Percentiles rank a stretch among this genome's conserved stretches.
phyloP scores from a whole-genome alignment of 2,888 invertebrate species.

The Scaptomyza reducta region DNA sequence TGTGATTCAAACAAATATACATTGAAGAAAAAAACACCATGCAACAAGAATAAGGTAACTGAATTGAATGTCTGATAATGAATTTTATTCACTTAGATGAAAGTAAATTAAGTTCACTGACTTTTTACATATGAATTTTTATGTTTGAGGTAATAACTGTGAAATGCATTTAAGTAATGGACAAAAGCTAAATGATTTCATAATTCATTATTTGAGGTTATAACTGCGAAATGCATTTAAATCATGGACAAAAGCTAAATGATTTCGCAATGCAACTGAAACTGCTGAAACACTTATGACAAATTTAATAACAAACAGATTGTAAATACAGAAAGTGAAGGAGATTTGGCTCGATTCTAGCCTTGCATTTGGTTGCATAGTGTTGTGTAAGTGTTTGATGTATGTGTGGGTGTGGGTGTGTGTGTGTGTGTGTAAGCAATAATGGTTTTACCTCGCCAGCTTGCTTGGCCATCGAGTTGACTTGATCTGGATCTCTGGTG shows the following conservation, averaged over 20 bases:
- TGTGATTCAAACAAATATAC: constrained; percentile 56
- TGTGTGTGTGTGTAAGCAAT: constrained; percentile 58
- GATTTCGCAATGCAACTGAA: background rate
- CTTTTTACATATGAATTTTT: no score
- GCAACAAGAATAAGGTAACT: constrained; percentile 55
- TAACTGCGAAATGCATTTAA: no score
- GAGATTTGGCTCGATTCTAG: no score
- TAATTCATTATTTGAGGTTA: no score
- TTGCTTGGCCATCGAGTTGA: constrained; percentile 97
- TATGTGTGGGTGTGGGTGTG: constrained; percentile 51
- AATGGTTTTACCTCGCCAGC: constrained; percentile 93
- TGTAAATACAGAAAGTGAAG: no score
- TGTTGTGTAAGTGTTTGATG: constrained; percentile 25
- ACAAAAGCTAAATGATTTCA: background rate
- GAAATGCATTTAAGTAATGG: no score
- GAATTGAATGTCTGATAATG: no score
- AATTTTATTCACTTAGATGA: no score
- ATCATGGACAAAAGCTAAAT: background rate
- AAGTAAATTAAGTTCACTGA: no score
- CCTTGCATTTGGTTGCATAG: background rate
- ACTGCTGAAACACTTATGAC: no score
- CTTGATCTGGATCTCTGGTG: constrained; percentile 95
- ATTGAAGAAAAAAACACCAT: constrained; percentile 46
- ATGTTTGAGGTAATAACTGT: no score
- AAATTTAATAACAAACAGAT: no score